Evolutionary conservation across 2,113 vertebrate genomes (phyloP).

Genomic region (Spea bombifrons): DNA sequence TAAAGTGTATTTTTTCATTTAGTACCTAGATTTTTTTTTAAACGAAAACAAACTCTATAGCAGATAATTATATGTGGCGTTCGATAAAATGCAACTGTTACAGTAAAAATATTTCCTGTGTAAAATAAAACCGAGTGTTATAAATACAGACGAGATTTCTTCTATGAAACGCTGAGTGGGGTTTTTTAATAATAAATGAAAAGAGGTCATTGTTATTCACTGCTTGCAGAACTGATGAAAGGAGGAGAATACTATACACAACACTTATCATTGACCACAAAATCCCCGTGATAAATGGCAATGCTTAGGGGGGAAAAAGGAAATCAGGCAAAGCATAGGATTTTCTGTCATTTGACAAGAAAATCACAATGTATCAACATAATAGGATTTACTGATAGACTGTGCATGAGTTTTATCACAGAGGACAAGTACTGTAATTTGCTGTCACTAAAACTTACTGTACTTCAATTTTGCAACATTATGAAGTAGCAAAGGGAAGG

Average conservation of each 20-base stretch:
- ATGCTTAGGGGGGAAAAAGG: background rate
- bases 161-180: too few relatives aligned
- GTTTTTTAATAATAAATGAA: background rate
- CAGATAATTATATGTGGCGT: too few relatives aligned
- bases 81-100: too few relatives aligned
- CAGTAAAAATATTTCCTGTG: too few relatives aligned
- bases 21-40: too few relatives aligned
- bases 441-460: background rate
- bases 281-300: background rate
- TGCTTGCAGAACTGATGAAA: background rate
- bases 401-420: constrained; percentile 3
- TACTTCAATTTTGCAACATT: background rate
- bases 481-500: background rate
- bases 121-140: too few relatives aligned
- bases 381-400: constrained; percentile 24
- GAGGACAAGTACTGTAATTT: background rate
- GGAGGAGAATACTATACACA: background rate
- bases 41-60: too few relatives aligned
- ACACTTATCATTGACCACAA: constrained; percentile 13
- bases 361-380: constrained; percentile 9
- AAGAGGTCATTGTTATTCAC: background rate
- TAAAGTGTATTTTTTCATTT: too few relatives aligned
- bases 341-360: constrained; percentile 14
- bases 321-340: background rate
- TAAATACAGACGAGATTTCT: too few relatives aligned